These are phyloP conservation scores for Cyprinella venusta DNA, from an alignment of 2,797 vertebrate species.

Conservation along the genomic window DNA sequence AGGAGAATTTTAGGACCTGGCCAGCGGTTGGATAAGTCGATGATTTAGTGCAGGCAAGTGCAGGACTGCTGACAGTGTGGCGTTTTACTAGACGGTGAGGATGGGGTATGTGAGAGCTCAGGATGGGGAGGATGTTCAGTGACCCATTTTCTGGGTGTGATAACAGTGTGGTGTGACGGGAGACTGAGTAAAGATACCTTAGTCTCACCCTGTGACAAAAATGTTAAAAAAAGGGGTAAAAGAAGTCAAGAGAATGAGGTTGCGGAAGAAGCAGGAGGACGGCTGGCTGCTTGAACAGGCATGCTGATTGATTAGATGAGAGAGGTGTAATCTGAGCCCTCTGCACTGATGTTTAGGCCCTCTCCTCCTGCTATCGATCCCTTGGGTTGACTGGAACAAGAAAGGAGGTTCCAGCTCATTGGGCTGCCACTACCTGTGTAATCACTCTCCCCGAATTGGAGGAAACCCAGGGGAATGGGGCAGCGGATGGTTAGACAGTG, in stretches of 20 bases:
- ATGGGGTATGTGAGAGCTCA: slow-evolving; percentile 32
- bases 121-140: slow-evolving; percentile 25
- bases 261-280: slow-evolving; percentile 34
- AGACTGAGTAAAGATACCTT: slow-evolving; percentile 16
- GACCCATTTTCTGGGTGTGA: slow-evolving; percentile 36
- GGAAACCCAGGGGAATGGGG: slow-evolving; percentile 24
- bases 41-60: slow-evolving; percentile 51
- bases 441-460: slow-evolving; percentile 57
- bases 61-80: slow-evolving; percentile 58
- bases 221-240: neutral
- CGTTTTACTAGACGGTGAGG: slow-evolving; percentile 48
- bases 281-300: slow-evolving; percentile 33
- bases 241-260: slow-evolving; percentile 20
- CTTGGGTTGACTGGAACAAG: slow-evolving; percentile 70
- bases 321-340: slow-evolving; percentile 58
- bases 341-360: slow-evolving; percentile 45
- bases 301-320: slow-evolving; percentile 58
- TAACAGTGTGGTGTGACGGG: slow-evolving; percentile 9
- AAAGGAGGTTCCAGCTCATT: slow-evolving; percentile 72
- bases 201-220: slow-evolving; percentile 17
- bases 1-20: slow-evolving; percentile 42
- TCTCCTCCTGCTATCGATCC: slow-evolving; percentile 67
- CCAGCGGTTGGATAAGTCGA: slow-evolving; percentile 52
- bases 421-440: slow-evolving; percentile 62
- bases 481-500: slow-evolving; percentile 24